Conservation (phyloP, 2,113 vertebrate species). For the Nettapus auritus region DNA sequence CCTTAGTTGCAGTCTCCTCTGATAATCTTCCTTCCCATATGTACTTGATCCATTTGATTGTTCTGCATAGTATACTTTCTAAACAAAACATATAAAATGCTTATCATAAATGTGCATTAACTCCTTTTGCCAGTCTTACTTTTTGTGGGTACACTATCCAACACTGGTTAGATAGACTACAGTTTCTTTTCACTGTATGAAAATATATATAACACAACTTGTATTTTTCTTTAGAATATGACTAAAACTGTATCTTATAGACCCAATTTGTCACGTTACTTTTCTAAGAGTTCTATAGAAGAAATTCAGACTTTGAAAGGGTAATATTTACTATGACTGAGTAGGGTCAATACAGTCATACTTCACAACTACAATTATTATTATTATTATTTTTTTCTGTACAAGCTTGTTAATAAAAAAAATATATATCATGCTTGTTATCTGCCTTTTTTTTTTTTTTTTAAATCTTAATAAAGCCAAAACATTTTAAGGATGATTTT, state of each 20-base stretch:
- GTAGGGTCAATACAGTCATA: constrained; percentile 28
- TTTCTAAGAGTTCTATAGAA: not conserved
- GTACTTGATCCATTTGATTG: constrained; percentile 81
- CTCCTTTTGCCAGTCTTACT: constrained; percentile 43
- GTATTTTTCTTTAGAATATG: not conserved
- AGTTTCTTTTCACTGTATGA: not conserved
- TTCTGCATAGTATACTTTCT: constrained; percentile 71
- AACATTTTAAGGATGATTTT: constrained; percentile 4
- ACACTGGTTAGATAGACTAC: not conserved
- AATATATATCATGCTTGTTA: constrained; percentile 19
- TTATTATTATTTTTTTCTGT: not conserved
- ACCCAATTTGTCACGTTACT: not conserved
- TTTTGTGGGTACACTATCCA: constrained; percentile 41
- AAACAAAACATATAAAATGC: constrained; percentile 70
- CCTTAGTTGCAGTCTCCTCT: constrained; percentile 79
- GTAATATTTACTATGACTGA: constrained; percentile 14
- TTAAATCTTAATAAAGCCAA: not conserved
- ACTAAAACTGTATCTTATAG: not conserved
- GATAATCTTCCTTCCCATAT: constrained; percentile 79
- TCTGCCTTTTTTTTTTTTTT: not conserved
- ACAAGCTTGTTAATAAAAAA: constrained; percentile 11
- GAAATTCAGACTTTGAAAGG: constrained; percentile 21
- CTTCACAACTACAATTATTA: not conserved
- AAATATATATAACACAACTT: not conserved
- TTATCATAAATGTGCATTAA: constrained; percentile 69